Evolutionary conservation across 2,113 vertebrate species (phyloP), one percentile per base, ranked within the genome.

Genomic region (Pachycephala philippinensis): DNA sequence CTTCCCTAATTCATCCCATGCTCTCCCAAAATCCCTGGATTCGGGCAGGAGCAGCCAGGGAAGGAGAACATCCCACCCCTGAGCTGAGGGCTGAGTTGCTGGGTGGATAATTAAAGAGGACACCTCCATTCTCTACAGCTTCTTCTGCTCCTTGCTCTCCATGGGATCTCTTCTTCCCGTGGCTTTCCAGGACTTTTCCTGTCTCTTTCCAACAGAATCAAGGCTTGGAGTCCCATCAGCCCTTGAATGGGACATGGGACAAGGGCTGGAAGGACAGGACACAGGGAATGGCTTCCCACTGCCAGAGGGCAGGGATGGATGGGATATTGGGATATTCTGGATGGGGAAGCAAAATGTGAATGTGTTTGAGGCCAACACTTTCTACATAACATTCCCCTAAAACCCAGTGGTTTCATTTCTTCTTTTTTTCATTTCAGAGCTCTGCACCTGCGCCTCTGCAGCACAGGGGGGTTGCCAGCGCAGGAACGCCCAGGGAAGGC

Each of bases 91-190:
- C 40, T 56, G 39, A 59, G 22, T 79, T 44, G 6, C 7, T 15
- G 47, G 54, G 22, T n/a, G 7, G 3, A 0, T 6, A 28, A 78
- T 24, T 13, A 26, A 61, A 45, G 31, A 5, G 26, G 45, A 3
- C 56, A 15, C 57, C 50, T 63, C 6, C 28, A 9, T 54, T 60
- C 74, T 39, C 64, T 10, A 0, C 6, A 63, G 35, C 33, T 31
- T 31, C 68, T 31, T n/a, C 77, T 6, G 1, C 57, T 45, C 68
- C 64, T 27, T 35, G 35, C 65, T 65, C 45, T 45, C 30, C 20
- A 4, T 11, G 8, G 8, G 0, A 37, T 52, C 93, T 63, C 50
- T 31, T 1, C 45, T 42, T 88, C 40, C 54, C 14, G 0, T 6
- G 50, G 17, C 59, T 78, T 86, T 31, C 57, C 39, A 39, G 63